Percentiles rank a stretch among this genome's conserved stretches.
Conservation (phyloP, 2,113 vertebrate genomes). For the Colius striatus region DNA sequence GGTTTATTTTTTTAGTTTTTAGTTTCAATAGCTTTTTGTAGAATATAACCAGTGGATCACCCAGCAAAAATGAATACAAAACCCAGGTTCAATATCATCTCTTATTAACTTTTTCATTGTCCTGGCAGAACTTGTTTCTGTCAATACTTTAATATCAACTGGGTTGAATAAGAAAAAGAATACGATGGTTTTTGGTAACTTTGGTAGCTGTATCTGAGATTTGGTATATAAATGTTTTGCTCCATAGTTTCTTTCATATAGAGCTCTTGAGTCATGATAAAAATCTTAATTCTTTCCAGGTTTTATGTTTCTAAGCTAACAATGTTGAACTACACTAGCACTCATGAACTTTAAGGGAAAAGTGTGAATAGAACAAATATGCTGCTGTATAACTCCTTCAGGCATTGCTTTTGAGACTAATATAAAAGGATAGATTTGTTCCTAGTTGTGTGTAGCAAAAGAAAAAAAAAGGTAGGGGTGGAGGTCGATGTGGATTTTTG, state of each 20-base stretch:
- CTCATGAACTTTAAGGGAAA: not conserved
- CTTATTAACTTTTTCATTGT: conserved; percentile 18
- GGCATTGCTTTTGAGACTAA: not conserved
- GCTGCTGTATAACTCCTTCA: not conserved
- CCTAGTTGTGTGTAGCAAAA: not conserved
- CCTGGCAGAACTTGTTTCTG: conserved; percentile 4
- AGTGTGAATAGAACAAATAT: not conserved
- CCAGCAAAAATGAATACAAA: not conserved
- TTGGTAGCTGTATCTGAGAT: not conserved
- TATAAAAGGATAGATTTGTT: not conserved
- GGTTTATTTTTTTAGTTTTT: conserved; percentile 8
- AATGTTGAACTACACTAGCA: not conserved
- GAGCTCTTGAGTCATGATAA: not conserved
- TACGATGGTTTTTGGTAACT: not conserved
- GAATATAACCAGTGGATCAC: not conserved
- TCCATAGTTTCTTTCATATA: not conserved
- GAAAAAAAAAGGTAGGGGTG: not conserved
- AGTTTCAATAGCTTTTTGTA: not conserved
- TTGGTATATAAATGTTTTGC: not conserved
- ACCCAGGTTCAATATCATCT: not conserved
- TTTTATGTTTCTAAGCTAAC: not conserved
- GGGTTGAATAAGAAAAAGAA: not conserved
- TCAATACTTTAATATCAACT: conserved; percentile 38
- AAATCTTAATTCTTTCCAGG: not conserved
- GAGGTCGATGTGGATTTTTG: not conserved